These are phyloP conservation scores for Pheucticus melanocephalus DNA, from an alignment of 2,113 vertebrate species.

Conservation along the genomic window DNA sequence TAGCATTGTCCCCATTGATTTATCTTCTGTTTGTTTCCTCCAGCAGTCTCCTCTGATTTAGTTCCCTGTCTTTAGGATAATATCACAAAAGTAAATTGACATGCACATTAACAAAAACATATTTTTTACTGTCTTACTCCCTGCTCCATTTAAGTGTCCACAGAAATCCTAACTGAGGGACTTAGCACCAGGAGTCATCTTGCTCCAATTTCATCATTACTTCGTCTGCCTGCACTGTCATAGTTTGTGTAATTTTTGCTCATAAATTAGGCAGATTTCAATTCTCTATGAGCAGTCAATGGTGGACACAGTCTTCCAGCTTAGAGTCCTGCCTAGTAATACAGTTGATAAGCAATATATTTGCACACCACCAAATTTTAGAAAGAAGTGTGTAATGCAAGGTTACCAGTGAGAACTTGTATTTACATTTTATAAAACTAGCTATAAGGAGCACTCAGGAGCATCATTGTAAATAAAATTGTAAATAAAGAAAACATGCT, in stretches of 20 bases:
- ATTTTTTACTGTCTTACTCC: background rate
- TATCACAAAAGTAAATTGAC: slow-evolving; percentile 2
- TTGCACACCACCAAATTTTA: background rate
- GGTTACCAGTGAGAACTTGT: background rate
- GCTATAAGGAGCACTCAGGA: background rate
- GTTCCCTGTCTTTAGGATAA: background rate
- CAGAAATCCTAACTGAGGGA: background rate
- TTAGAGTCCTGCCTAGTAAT: background rate
- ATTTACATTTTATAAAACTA: background rate
- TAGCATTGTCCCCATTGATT: background rate
- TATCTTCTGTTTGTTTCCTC: slow-evolving; percentile 8
- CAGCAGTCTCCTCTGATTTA: background rate
- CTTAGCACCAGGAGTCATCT: background rate
- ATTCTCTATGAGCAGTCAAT: background rate
- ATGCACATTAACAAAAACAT: background rate
- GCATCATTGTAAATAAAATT: background rate
- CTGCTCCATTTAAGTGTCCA: background rate
- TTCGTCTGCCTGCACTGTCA: background rate
- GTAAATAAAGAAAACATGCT: background rate
- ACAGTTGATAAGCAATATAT: background rate
- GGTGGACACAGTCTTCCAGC: background rate
- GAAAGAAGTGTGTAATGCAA: background rate
- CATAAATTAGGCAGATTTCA: background rate
- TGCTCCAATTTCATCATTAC: background rate
- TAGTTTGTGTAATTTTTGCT: background rate